Conservation (phyloP, 2,888 invertebrate species). For the Drosophila diplacantha region DNA sequence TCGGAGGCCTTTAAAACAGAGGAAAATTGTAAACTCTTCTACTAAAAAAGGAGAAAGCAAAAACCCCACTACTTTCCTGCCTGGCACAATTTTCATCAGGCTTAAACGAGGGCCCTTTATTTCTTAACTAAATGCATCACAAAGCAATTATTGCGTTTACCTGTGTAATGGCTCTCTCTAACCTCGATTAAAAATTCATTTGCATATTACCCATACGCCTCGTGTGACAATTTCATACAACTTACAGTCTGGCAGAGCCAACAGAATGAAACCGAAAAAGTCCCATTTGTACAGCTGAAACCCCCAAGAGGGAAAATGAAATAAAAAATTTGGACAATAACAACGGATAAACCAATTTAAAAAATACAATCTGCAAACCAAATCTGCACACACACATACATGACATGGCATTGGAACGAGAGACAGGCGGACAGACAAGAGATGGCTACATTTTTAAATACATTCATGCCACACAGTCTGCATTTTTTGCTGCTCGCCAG, state of each 20-base stretch:
- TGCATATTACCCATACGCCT: slow-evolving; percentile 39
- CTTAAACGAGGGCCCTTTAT: slow-evolving; percentile 7
- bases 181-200: slow-evolving; percentile 46
- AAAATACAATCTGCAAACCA: slow-evolving; percentile 37
- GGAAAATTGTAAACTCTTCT: not conserved
- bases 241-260: slow-evolving; percentile 22
- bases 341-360: slow-evolving; percentile 39
- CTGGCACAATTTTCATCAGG: not conserved
- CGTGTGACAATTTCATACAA: slow-evolving; percentile 36
- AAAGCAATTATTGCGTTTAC: slow-evolving; percentile 30
- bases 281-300: slow-evolving; percentile 4
- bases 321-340: slow-evolving; percentile 33
- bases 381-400: slow-evolving; percentile 35
- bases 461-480: slow-evolving; percentile 30
- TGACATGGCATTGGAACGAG: slow-evolving; percentile 28
- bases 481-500: slow-evolving; percentile 31
- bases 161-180: slow-evolving; percentile 29
- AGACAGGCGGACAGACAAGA: slow-evolving; percentile 1
- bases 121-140: slow-evolving; percentile 11
- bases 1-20: not conserved
- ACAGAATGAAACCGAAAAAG: slow-evolving; percentile 17
- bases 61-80: no score
- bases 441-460: slow-evolving; percentile 40
- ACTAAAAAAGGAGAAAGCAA: no score
- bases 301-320: slow-evolving; percentile 19